Base-by-base conservation (phyloP, 2,113 vertebrate genomes). In the Raja brachyura region DNA sequence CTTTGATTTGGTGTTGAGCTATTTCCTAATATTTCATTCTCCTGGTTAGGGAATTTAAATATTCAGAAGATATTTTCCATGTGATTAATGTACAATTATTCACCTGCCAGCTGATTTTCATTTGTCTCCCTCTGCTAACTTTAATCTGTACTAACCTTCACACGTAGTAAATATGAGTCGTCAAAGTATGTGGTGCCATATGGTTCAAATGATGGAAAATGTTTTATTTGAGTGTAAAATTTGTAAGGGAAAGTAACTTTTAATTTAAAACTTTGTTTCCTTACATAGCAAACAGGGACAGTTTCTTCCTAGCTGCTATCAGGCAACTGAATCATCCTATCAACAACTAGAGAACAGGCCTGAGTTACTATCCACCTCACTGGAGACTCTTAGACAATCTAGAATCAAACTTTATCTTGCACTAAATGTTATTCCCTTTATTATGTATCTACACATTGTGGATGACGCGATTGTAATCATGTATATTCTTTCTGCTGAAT, bases 21-120 rank as follows among this genome's bases (percentile, higher is more conserved):
- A 48, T 48, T 48, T 48, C 39, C 3, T 48, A 48, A 3, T 48
- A 1, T 48, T 48, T 48, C 39, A 48, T 48, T 48, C 39, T 48
- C 39, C 39, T 54, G 66, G 22, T 48, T 8, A 31, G 83, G 28
- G 28, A 63, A 63, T 31, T 88, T 31, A 92, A 74, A 39, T 92
- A 73, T 92, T 3, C 68, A 48, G 1, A 25, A 48, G 22, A 25
- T 70, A 70, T 92, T 16, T 88, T 92, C 11, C 18, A 73, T 39
- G 22, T 48, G 73, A 74, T 92, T 73, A 73, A 5, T 88, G 59
- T n/a, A 88, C 63, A 88, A n/a, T 88, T 88, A 31, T 63, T 88
- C 63, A 63, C 59, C 59, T 16, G n/a, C 59, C 31, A 59, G 28
- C 25, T 31, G 5, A 2, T 86, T 86, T n/a, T 63, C 4, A 61